Evolutionary conservation across 2,113 vertebrate genomes (phyloP).

Genomic region (Desmodus rotundus): DNA sequence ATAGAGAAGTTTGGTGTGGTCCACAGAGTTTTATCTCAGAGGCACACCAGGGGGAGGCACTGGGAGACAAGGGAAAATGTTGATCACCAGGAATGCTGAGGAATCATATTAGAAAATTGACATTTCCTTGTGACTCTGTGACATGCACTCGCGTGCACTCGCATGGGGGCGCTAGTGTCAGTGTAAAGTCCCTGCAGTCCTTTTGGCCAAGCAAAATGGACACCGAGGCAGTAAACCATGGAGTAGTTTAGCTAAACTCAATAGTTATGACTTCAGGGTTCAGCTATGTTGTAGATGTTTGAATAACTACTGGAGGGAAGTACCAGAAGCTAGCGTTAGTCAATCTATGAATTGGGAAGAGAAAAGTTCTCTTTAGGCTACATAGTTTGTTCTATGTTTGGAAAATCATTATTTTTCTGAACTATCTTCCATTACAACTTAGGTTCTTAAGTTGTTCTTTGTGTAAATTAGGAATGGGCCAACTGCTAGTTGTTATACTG

Average conservation of each 20-base stretch:
- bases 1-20: background rate
- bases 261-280: background rate
- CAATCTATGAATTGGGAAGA: background rate
- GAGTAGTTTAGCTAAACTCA: background rate
- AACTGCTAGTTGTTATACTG: background rate
- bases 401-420: background rate
- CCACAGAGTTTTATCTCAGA: background rate
- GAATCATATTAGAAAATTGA: too few species aligned
- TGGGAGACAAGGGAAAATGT: background rate
- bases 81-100: background rate
- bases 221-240: too few species aligned
- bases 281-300: background rate
- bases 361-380: background rate
- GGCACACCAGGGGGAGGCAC: too few species aligned
- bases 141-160: accelerated
- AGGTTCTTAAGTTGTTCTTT: background rate
- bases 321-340: background rate
- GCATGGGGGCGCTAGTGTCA: accelerated
- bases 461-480: background rate
- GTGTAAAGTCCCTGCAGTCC: background rate
- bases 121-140: background rate
- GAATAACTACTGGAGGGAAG: background rate
- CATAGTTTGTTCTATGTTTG: background rate
- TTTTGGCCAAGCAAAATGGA: background rate
- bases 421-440: background rate